Conservation (phyloP, 2,113 vertebrate species). For the Rallus limicola region DNA sequence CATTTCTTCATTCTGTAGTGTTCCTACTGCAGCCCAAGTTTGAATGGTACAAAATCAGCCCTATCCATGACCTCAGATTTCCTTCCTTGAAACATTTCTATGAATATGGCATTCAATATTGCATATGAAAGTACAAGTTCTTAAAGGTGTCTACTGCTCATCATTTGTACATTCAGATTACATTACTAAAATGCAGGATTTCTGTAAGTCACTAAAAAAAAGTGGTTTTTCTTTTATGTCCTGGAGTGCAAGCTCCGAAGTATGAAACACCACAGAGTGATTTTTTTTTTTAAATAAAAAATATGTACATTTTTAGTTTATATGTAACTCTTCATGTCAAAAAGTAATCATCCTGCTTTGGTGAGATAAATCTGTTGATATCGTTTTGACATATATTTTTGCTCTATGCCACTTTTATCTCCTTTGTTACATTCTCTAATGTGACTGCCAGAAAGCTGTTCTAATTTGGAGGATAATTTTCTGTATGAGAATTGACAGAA, state of each 20-base stretch:
- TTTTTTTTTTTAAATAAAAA: constrained; percentile 28
- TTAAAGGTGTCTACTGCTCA: background rate
- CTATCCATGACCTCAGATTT: background rate
- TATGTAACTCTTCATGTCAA: background rate
- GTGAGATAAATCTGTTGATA: constrained; percentile 26
- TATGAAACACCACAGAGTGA: constrained; percentile 17
- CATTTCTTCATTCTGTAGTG: background rate
- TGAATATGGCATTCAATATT: background rate
- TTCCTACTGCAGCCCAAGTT: background rate
- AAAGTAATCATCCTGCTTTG: background rate
- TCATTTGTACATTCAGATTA: background rate
- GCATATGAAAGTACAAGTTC: background rate
- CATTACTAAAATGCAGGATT: background rate
- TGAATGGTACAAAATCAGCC: background rate
- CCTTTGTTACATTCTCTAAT: constrained; percentile 22
- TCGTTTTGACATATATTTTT: constrained; percentile 22
- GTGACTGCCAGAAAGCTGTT: constrained; percentile 51
- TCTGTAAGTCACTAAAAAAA: background rate
- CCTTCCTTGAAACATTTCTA: background rate
- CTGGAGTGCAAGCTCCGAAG: background rate
- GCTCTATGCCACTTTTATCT: constrained; percentile 40
- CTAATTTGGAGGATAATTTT: constrained; percentile 53
- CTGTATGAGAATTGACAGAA: constrained; percentile 58
- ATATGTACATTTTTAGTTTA: constrained; percentile 1
- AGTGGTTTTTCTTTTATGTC: background rate